Percentiles rank a stretch among this genome's conserved stretches.
phyloP scores from a whole-genome alignment of 2,113 vertebrate species.

The Grammomys surdaster region DNA sequence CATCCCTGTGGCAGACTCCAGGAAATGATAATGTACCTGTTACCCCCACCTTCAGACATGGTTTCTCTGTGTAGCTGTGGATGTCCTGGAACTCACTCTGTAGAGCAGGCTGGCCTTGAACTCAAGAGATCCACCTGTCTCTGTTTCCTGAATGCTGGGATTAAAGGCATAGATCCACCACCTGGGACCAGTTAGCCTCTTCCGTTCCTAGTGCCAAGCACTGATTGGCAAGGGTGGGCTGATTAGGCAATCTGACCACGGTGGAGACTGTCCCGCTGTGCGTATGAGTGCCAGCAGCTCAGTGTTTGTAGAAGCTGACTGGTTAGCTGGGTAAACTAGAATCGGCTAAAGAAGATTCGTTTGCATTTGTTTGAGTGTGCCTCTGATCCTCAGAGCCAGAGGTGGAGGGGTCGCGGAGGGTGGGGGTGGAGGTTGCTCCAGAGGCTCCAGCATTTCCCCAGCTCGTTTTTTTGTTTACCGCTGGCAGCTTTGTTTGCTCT shows the following conservation, averaged over 20 bases:
- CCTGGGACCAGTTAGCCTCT: neutral
- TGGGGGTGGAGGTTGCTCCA: neutral
- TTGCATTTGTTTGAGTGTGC: neutral
- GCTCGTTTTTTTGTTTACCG: neutral
- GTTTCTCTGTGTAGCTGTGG: neutral
- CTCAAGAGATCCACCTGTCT: neutral
- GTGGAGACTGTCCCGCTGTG: neutral
- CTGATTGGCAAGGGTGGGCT: neutral
- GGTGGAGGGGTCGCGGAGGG: neutral
- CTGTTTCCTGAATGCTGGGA: neutral
- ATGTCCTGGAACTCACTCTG: neutral
- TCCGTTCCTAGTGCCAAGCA: neutral
- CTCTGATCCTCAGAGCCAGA: neutral
- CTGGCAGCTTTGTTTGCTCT: slow-evolving; percentile 54
- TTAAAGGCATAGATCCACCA: neutral
- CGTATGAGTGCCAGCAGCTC: neutral
- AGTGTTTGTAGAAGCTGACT: neutral
- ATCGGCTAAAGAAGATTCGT: neutral
- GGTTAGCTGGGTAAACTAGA: neutral
- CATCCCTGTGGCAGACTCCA: neutral
- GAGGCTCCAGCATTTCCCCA: neutral
- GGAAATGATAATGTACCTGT: neutral
- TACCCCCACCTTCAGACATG: neutral
- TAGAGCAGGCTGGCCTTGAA: neutral
- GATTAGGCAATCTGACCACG: neutral